Conservation (phyloP, 2,113 vertebrate genomes). For the Herpetotheres cachinnans region DNA sequence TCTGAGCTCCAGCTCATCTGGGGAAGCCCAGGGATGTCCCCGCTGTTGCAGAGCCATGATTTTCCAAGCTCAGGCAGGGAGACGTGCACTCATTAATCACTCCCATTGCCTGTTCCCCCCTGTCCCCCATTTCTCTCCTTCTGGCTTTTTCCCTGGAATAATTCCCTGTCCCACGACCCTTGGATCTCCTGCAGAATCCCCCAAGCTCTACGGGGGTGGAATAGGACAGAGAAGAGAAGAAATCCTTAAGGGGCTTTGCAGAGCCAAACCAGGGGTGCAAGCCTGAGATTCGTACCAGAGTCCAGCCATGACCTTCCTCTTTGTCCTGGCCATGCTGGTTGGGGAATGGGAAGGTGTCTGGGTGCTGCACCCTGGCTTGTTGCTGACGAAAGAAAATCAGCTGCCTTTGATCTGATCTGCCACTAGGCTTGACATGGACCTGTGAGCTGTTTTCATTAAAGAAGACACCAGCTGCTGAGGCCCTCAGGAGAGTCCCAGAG, state of each 20-base stretch:
- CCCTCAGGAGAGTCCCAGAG: slow-evolving; percentile 8
- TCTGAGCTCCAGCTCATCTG: neutral
- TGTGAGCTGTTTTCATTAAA: slow-evolving; percentile 54
- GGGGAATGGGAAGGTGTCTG: neutral
- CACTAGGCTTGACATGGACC: neutral
- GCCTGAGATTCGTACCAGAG: neutral
- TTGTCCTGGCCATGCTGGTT: accelerated
- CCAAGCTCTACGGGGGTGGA: accelerated
- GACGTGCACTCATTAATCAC: neutral
- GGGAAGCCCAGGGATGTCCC: neutral
- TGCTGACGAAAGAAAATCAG: neutral
- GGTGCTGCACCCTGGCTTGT: neutral
- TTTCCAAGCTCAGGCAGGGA: neutral
- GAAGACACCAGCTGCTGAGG: slow-evolving; percentile 47
- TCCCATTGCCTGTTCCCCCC: accelerated
- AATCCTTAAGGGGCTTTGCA: neutral
- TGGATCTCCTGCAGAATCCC: neutral
- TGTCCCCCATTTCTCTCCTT: neutral
- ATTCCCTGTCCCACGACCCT: neutral
- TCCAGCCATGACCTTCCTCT: neutral
- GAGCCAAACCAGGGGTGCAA: neutral
- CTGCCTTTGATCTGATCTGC: slow-evolving; percentile 17
- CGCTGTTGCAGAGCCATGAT: neutral
- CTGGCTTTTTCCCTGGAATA: neutral
- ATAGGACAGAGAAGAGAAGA: neutral